Evolutionary conservation across 1,140 invertebrate species (phyloP).

Genomic region (Bombus superbus): DNA sequence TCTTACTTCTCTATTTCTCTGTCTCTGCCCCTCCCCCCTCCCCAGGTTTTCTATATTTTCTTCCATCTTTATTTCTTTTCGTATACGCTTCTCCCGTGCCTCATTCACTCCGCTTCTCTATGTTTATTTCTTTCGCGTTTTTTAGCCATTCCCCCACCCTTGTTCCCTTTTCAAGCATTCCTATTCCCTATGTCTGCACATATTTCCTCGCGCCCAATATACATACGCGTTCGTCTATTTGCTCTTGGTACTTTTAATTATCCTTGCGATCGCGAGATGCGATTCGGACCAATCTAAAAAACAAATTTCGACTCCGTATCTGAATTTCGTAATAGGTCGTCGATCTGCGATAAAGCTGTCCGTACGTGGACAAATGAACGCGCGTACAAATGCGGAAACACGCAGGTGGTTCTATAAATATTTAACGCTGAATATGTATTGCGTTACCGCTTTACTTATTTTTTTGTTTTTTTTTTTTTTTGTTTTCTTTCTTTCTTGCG

Average conservation of each 20-base stretch:
- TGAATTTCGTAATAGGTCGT: background rate
- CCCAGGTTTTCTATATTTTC: slow-evolving; percentile 1
- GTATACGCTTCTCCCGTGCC: background rate
- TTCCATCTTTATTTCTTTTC: slow-evolving; percentile 36
- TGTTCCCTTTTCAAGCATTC: background rate
- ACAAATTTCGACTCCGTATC: no score
- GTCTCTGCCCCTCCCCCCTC: no score
- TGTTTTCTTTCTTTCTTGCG: background rate
- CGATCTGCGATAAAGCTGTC: background rate
- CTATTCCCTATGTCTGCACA: background rate
- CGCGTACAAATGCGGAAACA: background rate
- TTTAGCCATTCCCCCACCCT: background rate
- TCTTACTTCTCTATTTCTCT: slow-evolving; percentile 26
- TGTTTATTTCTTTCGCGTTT: slow-evolving; percentile 9
- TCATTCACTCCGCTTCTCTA: background rate
- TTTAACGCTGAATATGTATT: background rate
- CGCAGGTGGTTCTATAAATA: slow-evolving; percentile 16
- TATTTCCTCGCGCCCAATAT: background rate
- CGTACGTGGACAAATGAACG: background rate
- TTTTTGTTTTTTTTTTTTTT: no score
- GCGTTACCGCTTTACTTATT: background rate
- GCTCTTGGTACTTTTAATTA: background rate
- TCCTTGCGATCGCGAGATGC: background rate
- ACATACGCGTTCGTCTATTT: no score
- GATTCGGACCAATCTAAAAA: background rate